Base-by-base conservation (phyloP, 2,797 vertebrate genomes). In the Paratrypauchen microcephalus region DNA sequence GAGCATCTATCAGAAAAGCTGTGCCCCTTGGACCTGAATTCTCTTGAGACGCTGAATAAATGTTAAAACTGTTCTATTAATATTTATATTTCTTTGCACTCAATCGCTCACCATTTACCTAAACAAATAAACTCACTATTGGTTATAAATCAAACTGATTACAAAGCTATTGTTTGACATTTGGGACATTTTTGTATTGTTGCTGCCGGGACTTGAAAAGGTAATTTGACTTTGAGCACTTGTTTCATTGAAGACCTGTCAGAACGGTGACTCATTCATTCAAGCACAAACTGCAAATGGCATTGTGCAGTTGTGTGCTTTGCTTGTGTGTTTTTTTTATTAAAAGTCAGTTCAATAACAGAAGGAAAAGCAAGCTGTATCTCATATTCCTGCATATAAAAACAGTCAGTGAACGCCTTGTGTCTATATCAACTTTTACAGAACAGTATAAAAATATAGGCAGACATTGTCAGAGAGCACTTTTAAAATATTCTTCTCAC, bases 171-270 rank as follows among this genome's bases (percentile, higher is more conserved):
- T 78, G 52, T 72, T 55, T 61, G n/a, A 72, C 55, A 55, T 74
- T 66, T 74, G 45, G 32, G 23, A 67, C 72, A 56, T 81, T 41
- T 36, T 41, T 61, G 32, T 66, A 3, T 54, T 47, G 28, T 75
- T 72, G 61, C 28, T 71, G 75, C 74, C 77, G 47, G 54, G 66
- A 71, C 67, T 24, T 2, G 48, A 65, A 68, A 75, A 74, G 36
- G 62, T 65, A 78, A 69, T 77, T 75, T 77, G 62, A 78, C 71
- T 62, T 80, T 68, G 63, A 18, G 71, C 74, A 58, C 1, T 58
- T 23, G 18, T 59, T 60, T 74, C 74, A 81, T 72, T 75, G 74
- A 74, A 73, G 66, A 78, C 56, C 83, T 78, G 75, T 81, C 81
- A 77, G 55, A 56, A 70, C 28, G 57, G n/a, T 70, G 74, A 81